phyloP scores from a whole-genome alignment of 2,888 invertebrate genomes.

The Drymonia ruficornis region DNA sequence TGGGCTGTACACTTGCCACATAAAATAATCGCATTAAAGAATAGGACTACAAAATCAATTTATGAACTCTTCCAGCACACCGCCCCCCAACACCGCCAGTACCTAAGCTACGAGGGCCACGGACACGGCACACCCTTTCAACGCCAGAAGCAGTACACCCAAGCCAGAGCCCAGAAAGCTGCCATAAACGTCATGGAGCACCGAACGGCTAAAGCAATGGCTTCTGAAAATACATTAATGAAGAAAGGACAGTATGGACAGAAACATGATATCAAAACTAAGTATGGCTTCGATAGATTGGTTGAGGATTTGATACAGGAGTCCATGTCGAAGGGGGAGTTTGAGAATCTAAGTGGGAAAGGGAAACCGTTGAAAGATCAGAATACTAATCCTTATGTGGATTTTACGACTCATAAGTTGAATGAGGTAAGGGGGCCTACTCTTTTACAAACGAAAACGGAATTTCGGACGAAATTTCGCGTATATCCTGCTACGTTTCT shows the following conservation, averaged over 20 bases:
- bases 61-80: slow-evolving; percentile 86
- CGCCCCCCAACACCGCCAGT: slow-evolving; percentile 95
- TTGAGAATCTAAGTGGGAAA: slow-evolving; percentile 91
- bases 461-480: too few species aligned
- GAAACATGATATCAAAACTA: slow-evolving; percentile 91
- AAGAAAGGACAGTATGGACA: slow-evolving; percentile 86
- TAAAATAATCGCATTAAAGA: too few species aligned
- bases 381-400: slow-evolving; percentile 92
- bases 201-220: slow-evolving; percentile 85
- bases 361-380: slow-evolving; percentile 92
- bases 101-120: slow-evolving; percentile 91
- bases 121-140: slow-evolving; percentile 92
- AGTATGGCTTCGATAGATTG: slow-evolving; percentile 93
- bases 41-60: too few species aligned
- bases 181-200: slow-evolving; percentile 87
- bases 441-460: too few species aligned
- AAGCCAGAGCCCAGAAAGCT: slow-evolving; percentile 88
- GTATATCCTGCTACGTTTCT: too few species aligned
- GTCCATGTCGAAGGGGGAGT: slow-evolving; percentile 95
- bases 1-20: too few species aligned
- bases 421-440: slow-evolving; percentile 90
- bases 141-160: slow-evolving; percentile 90
- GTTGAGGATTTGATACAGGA: slow-evolving; percentile 97
- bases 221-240: slow-evolving; percentile 87
- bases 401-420: slow-evolving; percentile 93